A percentile compares a stretch with the other conserved stretches of the same genome.
Conservation (phyloP, 1,140 invertebrate genomes). For the Trinorchestia longiramus region DNA sequence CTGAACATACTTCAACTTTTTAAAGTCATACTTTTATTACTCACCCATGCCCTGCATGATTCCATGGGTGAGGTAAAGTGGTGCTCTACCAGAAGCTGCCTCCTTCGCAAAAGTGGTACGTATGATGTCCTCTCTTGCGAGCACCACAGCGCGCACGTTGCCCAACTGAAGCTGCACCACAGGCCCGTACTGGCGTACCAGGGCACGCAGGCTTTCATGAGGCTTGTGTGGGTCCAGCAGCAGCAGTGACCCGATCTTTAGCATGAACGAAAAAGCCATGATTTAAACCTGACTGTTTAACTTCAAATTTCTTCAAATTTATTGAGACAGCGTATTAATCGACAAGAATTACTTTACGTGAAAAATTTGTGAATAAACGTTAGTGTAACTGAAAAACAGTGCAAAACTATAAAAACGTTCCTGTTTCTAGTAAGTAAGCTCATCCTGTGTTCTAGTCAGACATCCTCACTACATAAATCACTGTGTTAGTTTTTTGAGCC, state of each 20-base stretch:
- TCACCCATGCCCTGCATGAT: constrained; percentile 80
- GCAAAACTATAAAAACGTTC: no score
- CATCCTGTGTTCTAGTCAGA: no score
- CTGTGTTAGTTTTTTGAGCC: no score
- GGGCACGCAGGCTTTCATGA: constrained; percentile 77
- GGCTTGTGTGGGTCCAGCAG: constrained; percentile 78
- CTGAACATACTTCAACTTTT: background rate
- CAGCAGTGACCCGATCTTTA: constrained; percentile 79
- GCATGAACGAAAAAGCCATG: background rate
- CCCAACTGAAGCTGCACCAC: constrained; percentile 82
- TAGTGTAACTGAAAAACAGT: no score
- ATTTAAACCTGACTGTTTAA: background rate
- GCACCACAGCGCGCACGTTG: constrained; percentile 79
- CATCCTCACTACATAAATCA: no score
- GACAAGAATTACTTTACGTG: background rate
- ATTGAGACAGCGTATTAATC: background rate
- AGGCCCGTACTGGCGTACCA: constrained; percentile 78
- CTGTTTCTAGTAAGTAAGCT: no score
- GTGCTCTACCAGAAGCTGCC: constrained; percentile 79
- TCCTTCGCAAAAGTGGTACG: constrained; percentile 80
- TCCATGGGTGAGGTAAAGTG: constrained; percentile 84
- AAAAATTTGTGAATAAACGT: no score
- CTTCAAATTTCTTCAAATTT: background rate
- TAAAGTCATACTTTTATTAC: background rate
- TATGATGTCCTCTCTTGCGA: constrained; percentile 80